These are phyloP conservation scores for Drosophila mettleri DNA, from an alignment of 2,888 invertebrate genomes.

Conservation along the genomic window DNA sequence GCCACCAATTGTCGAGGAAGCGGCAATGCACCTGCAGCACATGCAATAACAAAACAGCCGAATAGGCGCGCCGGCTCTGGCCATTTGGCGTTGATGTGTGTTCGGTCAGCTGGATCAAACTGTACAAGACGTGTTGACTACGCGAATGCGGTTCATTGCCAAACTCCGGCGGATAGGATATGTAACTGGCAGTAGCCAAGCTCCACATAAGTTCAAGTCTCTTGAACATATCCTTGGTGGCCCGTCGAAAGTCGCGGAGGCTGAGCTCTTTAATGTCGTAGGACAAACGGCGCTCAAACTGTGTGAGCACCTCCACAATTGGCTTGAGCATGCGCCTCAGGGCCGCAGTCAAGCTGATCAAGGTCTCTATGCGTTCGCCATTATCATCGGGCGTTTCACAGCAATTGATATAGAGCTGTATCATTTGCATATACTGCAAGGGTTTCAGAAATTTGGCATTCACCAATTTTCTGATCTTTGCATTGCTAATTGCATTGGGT, in stretches of 20 bases:
- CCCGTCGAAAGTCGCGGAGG: constrained; percentile 9
- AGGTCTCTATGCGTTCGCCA: neutral
- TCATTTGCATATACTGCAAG: constrained; percentile 41
- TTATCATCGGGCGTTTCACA: neutral
- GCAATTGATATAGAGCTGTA: constrained; percentile 30
- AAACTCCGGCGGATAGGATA: neutral
- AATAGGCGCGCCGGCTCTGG: neutral
- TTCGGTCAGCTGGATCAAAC: constrained; percentile 2
- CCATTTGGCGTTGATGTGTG: neutral
- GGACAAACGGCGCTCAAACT: constrained; percentile 27
- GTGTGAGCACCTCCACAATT: constrained; percentile 39
- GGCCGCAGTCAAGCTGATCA: constrained; percentile 4
- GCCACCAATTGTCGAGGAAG: constrained; percentile 49
- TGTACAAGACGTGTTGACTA: constrained; percentile 15
- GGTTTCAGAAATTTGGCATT: constrained; percentile 7
- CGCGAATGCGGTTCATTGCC: constrained; percentile 12
- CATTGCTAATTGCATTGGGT: neutral
- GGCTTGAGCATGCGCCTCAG: constrained; percentile 45
- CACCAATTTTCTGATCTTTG: neutral
- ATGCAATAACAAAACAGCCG: constrained; percentile 35
- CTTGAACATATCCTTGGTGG: constrained; percentile 1
- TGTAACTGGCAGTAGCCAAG: neutral
- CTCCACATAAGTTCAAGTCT: constrained; percentile 25
- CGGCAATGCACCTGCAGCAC: constrained; percentile 39
- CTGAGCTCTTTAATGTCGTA: neutral